Evolutionary conservation across 2,113 vertebrate genomes (phyloP), one percentile per base, ranked within the genome.

Genomic region (Onychostoma macrolepis): DNA sequence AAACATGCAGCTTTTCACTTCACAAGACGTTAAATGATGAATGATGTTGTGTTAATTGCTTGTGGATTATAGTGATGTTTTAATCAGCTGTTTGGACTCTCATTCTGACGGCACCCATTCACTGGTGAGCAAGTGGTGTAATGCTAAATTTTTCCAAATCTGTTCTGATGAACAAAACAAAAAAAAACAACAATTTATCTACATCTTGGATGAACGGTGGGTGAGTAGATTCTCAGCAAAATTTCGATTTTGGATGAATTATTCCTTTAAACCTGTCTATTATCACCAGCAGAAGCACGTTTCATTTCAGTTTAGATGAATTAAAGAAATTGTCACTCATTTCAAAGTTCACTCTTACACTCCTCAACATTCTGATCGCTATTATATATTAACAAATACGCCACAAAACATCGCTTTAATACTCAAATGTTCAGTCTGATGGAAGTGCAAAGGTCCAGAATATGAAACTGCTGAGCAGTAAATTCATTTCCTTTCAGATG

Each of bases 401-500:
- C 7, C 78, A 80, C n/a, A 41, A 61, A 41, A 58, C 11, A 80
- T 11, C 6, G 3, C 33, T 36, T 11, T 41, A 26, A 1, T 17
- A 19, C 26, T 71, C 30, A 80, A 38, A 67, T 48, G 61, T 76
- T 69, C 26, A 67, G 67, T 41, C 41, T 10, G 74, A 82, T 28
- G 58, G 74, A 30, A 76, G 33, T 11, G 36, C 30, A 33, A 38
- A 30, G 61, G 50, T 53, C 75, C 76, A 6, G 83, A 86, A 86
- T 79, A 81, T 90, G 88, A 90, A 92, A 67, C 77, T 10, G 45
- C 36, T 86, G 90, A 84, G 75, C 80, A 81, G 65, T 82, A 89
- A 85, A 87, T 81, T 63, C 0, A 85, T 85, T 81, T 82, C 36
- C 58, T 28, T 53, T 24, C 33, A 82, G 19, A 74, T 58, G 21